Evolutionary conservation across 2,797 vertebrate species (phyloP), one percentile per base, ranked within the genome.

Genomic region (Micromesistius poutassou): DNA sequence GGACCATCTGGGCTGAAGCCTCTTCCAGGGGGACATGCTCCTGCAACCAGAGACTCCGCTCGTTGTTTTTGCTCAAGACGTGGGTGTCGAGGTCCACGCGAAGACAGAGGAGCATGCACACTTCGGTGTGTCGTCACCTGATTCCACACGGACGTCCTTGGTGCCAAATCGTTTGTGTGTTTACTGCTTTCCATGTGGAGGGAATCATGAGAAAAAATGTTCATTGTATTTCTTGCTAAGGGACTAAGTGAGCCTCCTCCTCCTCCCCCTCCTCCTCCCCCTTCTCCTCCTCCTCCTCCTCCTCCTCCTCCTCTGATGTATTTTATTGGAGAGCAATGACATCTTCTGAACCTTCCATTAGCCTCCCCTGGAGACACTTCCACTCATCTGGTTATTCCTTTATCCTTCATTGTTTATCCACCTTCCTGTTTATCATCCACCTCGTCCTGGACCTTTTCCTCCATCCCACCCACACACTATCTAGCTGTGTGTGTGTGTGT

Each of bases 171-270:
- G 0, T 5, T 62, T 62, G 55, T 62, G 4, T 62, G 5, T 50
- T 50, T 46, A 13, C 46, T 50, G 46, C 55, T 25, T 55, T 55
- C 50, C 85, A 85, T 88, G 84, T 85, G 83, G 82, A 82, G 62
- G 76, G 85, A 89, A 83, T 78, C 77, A 72, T 91, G 87, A 91
- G 82, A 82, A 89, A 85, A 90, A 33, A 7, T 31, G 19, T 68
- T 74, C 16, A 30, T 79, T 71, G 76, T 25, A 28, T 75, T 35
- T 42, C 74, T 84, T 28, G n/a, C 80, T 86, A 76, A 66, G 86
- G 85, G 87, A 84, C 72, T 83, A 13, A 22, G 22, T 76, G 55
- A 72, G 14, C 19, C 16, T 25, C 82, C 78, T 71, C 84, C 80
- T 81, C 16, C 68, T 71, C 68, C 13, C 4, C 68, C 28, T 31